Evolutionary conservation across 92 coral and sea anemone species (phyloP), one percentile per base, ranked within the genome.

Genomic region (Porites rus): DNA sequence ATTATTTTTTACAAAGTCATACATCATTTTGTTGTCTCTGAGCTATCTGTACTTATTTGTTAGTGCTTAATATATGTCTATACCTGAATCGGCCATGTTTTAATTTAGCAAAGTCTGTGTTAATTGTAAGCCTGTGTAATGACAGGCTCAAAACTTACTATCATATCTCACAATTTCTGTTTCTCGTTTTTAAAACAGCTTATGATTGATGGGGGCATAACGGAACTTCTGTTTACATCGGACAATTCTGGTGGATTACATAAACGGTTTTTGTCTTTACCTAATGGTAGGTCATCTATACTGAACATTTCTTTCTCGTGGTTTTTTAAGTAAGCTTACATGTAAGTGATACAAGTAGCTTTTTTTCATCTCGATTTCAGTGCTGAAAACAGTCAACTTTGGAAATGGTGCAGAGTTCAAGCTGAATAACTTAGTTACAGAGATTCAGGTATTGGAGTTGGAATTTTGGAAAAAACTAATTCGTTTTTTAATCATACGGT

Each of bases 211-310:
- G 87, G 76, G 51, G 97, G 96, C 10, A 80, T 97, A 51, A 89
- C 94, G 16, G 98, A 95, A 67, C 73, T 97, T 56, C 91, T 97
- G 67, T 93, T 97, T 67, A 97, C 98, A 1, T 95, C 99, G 1
- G 98, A 97, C 88, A 93, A 96, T 52, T 6, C 90, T 62, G 50
- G 51, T 70, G 84, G 91, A 38, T 84, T 92, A 65, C 50, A 78
- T 2, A 84, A 92, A 50, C 67, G 75, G 61, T 76, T 65, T 83
- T 83, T 72, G 54, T 71, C 91, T 31, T 51, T 80, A 38, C 86
- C 79, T 81, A 79, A 77, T 66, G 84, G 88, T 85, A 28, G 52
- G 83, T 53, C 66, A 19, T 20, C 6, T 3, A 62, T 62, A 18
- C 20, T 62, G n/a, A 14, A 7, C 18, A 4, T 7, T 7, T 16